Conservation (phyloP, 2,797 vertebrate genomes). For the Taeniopygia guttata region DNA sequence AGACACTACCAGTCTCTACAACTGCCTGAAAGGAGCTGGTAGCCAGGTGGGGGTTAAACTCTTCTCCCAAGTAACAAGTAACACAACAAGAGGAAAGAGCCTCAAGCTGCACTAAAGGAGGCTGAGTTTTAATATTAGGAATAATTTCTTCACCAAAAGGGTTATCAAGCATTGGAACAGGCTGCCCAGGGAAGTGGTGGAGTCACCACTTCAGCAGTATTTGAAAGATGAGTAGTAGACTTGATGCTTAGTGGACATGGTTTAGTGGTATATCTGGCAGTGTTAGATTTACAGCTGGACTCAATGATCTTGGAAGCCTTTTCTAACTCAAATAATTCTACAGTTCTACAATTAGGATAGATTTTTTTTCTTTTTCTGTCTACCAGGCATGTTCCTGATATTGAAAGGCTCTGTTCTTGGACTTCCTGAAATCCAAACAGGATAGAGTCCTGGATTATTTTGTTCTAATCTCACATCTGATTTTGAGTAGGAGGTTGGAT, state of each 20-base stretch:
- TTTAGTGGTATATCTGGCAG: not conserved
- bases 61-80: not conserved
- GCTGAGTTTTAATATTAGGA: not conserved
- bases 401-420: not conserved
- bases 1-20: fast-evolving
- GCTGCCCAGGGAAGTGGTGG: not conserved
- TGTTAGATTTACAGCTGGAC: not conserved
- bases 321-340: not conserved
- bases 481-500: not conserved
- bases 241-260: not conserved
- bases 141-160: not conserved
- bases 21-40: not conserved
- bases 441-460: not conserved
- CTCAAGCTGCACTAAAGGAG: not conserved
- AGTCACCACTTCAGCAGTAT: not conserved
- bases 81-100: not conserved
- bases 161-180: not conserved
- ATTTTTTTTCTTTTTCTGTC: not conserved
- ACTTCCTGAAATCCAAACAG: not conserved
- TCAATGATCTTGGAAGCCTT: not conserved
- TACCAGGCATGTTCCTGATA: not conserved
- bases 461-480: not conserved
- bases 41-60: not conserved
- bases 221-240: not conserved
- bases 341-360: not conserved